A percentile compares a stretch with the other conserved stretches of the same genome.
phyloP scores from a whole-genome alignment of 2,113 vertebrate species.

The Leptobrachium ailaonicum region DNA sequence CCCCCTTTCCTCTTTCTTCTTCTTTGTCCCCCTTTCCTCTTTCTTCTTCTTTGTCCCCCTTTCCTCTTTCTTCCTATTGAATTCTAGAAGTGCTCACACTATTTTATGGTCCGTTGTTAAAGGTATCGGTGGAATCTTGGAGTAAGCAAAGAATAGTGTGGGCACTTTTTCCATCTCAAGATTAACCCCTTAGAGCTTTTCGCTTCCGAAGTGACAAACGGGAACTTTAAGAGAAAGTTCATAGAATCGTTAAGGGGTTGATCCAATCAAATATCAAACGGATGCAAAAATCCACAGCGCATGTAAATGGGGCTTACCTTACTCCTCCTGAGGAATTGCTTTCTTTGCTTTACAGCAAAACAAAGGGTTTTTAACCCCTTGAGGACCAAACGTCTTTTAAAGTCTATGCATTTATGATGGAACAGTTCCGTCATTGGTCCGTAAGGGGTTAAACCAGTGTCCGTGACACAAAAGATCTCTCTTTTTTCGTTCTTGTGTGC shows the following conservation, averaged over 20 bases:
- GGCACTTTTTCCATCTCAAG: constrained; percentile 73
- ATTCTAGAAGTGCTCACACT: constrained; percentile 78
- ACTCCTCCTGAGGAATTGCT: neutral
- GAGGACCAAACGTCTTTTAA: no score
- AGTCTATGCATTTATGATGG: no score
- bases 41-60: no score
- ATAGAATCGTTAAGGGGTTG: constrained; percentile 72
- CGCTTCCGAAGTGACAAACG: no score
- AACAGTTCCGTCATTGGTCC: no score
- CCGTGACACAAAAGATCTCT: neutral
- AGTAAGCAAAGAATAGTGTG: constrained; percentile 69
- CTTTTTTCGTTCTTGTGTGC: neutral
- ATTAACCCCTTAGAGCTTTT: constrained; percentile 77
- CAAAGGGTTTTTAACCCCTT: no score
- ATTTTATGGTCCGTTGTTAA: constrained; percentile 67
- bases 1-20: no score
- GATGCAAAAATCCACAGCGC: constrained; percentile 78
- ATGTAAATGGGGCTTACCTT: constrained; percentile 33
- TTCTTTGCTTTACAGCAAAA: neutral
- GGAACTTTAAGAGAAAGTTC: constrained; percentile 3
- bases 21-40: no score
- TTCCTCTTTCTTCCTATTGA: constrained; percentile 31
- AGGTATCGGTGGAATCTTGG: neutral
- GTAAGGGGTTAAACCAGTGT: neutral
- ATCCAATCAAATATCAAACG: constrained; percentile 70